These are phyloP conservation scores for Sialia sialis DNA, from an alignment of 2,113 vertebrate genomes.

Conservation along the genomic window DNA sequence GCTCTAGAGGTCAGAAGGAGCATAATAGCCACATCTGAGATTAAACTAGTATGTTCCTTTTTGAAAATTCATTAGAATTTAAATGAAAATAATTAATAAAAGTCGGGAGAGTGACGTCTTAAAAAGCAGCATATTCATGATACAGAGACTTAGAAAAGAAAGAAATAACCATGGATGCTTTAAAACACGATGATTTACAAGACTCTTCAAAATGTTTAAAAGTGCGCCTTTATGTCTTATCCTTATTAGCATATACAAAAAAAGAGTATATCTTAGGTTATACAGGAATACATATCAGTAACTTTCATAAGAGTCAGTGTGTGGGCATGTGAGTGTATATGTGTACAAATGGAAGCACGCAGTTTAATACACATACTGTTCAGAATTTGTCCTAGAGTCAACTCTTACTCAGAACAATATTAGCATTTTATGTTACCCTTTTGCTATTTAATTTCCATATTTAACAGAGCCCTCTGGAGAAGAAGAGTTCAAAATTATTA, in stretches of 20 bases:
- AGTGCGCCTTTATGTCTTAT: neutral
- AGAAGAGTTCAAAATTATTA: neutral
- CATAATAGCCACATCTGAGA: neutral
- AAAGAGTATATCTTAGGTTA: neutral
- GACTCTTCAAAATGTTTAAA: neutral
- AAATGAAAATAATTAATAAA: neutral
- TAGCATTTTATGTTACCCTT: neutral
- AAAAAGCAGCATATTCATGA: neutral
- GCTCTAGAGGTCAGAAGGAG: neutral
- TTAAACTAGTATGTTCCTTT: neutral
- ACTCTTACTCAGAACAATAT: neutral
- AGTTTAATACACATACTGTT: neutral
- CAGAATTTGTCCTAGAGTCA: neutral
- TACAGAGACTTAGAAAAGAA: neutral
- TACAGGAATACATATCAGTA: neutral
- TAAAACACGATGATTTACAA: neutral
- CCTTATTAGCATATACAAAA: neutral
- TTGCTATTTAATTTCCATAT: neutral
- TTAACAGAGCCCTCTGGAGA: neutral
- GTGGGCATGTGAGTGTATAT: neutral
- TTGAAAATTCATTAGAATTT: neutral
- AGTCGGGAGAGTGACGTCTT: neutral
- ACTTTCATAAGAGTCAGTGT: neutral
- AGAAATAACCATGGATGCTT: neutral
- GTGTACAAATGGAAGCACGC: neutral